A percentile compares a stretch with the other conserved stretches of the same genome.
These are phyloP conservation scores for Branchinecta lynchi DNA, from an alignment of 1,140 invertebrate genomes.

Conservation along the genomic window DNA sequence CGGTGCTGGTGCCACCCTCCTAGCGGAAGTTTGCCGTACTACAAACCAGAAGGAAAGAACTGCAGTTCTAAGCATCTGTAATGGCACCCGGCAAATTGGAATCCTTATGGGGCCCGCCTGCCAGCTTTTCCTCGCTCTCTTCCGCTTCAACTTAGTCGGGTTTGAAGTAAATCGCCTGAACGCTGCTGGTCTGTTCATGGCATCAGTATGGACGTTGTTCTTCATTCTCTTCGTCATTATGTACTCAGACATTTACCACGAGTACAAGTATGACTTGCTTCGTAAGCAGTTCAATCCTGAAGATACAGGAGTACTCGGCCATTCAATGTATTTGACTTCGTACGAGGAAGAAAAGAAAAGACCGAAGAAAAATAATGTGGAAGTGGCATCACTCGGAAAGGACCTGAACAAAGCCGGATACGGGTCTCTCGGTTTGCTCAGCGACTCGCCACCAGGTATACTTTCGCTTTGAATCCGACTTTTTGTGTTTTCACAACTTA, in stretches of 20 bases:
- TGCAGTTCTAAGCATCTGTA: conserved; percentile 18
- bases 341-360: not conserved
- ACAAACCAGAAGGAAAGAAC: conserved; percentile 18
- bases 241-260: conserved; percentile 17
- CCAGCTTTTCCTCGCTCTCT: conserved; percentile 18
- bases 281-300: conserved; percentile 7
- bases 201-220: conserved; percentile 16
- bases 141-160: conserved; percentile 14
- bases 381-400: not conserved
- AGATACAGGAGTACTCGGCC: conserved; percentile 4
- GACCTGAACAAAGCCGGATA: not conserved
- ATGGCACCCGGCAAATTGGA: conserved; percentile 18
- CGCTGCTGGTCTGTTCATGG: conserved; percentile 19
- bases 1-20: conserved; percentile 19
- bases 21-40: conserved; percentile 20
- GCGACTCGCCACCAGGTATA: too few relatives aligned
- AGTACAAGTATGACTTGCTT: conserved; percentile 19
- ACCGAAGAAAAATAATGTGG: not conserved
- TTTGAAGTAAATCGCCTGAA: conserved; percentile 16
- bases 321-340: conserved; percentile 13
- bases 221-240: conserved; percentile 13
- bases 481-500: too few relatives aligned
- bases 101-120: conserved; percentile 19
- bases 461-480: too few relatives aligned
- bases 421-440: not conserved